Base-by-base conservation (phyloP, 2,797 vertebrate species). In the Mus spretus region DNA sequence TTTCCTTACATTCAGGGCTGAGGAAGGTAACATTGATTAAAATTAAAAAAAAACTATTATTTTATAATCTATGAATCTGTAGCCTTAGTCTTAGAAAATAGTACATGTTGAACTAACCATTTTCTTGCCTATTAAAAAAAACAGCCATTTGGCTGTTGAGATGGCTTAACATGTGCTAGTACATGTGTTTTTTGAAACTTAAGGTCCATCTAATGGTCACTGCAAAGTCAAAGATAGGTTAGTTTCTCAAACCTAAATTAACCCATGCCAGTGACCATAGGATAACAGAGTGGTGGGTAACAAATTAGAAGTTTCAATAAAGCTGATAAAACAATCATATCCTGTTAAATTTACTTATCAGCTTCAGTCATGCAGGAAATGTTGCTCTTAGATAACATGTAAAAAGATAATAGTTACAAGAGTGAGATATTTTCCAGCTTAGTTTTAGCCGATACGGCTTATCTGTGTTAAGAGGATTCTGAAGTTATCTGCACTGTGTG, bases 291-390 rank as follows among this genome's bases (percentile, higher is more conserved):
- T 92, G 80, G 5, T 83, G 78, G 95, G 24, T 75, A 97, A 84
- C 92, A 93, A 95, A 90, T 92, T 84, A 91, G 87, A 89, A 67
- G 92, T 95, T 72, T 97, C 57, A 63, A 50, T n/a, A 96, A 90
- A 94, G 93, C 78, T 95, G 93, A 88, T 86, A 94, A 96, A 96
- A 88, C 65, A 82, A 90, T 88, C 91, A 90, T 93, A 83, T 79
- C 55, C 57, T 86, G 97, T 96, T 94, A 90, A 95, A 95, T 91
- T 74, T 95, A 91, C 84, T 97, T 97, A 97, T 96, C 93, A 95
- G 55, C 72, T 67, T 90, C 95, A 74, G 92, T 97, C 95, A 93
- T 90, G 83, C 96, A 87, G 92, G 86, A 96, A 93, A 91, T 63
- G 67, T 74, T 89, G 57, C 72, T 87, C 65, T 83, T 90, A 91